Evolutionary conservation across 2,888 invertebrate genomes (phyloP), one percentile per base, ranked within the genome.

Genomic region (Harmothoe impar): DNA sequence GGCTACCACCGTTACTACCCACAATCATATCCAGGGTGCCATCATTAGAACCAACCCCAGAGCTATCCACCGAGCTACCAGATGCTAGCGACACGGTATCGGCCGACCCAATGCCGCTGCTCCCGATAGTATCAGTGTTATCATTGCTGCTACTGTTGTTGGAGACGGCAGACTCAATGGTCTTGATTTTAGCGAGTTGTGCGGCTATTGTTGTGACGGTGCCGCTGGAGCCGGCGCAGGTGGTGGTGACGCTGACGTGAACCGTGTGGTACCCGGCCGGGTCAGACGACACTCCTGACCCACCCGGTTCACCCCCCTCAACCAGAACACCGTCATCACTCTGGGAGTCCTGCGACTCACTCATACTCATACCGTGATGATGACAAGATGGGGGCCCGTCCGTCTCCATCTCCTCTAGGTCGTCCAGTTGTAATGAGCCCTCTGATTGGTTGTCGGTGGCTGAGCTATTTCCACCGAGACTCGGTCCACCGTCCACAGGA

Each of bases 151-250:
- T 43, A 68, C 35, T 68, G 54, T 81, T 81, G 29, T 17, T 54
- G 20, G 92, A 92, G 0, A 92, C 91, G 20, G 91, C 93, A 35
- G 93, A 92, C 35, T 93, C 93, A 62, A 93, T 93, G 20, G 92
- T 91, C 31, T 92, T 92, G n/a, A 93, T 89, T 86, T 78, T 77
- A 43, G 93, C 91, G 23, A 93, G 86, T 77, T 93, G 93, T 84
- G 93, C 93, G 85, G 92, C 91, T 56, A 92, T 43, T 31, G 92
- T 91, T 29, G 91, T 91, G 35, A 89, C 84, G 20, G 90, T 86
- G 68, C 89, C 89, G 12, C 43, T 89, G 29, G 62, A 25, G 31
- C 35, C 43, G 0, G 84, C 15, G n/a, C 31, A 33, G 15, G 84
- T 35, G 23, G 90, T 90, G 7, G 84, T 84, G 0, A 90, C 90